These are phyloP conservation scores for Xylophagus ater DNA, from an alignment of 2,888 invertebrate genomes.

Conservation along the genomic window DNA sequence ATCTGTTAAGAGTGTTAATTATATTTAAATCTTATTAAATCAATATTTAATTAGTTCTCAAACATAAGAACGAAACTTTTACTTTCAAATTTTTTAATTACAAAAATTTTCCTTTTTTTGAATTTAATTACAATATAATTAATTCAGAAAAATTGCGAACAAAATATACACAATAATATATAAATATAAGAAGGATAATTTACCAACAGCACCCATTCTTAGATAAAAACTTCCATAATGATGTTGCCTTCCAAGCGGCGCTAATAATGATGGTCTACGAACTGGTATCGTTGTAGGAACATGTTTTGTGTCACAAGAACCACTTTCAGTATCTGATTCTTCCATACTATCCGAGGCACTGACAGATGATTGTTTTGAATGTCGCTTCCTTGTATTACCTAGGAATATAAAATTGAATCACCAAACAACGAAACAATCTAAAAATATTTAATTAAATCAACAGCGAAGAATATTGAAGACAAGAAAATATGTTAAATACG, in stretches of 20 bases:
- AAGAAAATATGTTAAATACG: too few species aligned
- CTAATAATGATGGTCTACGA: conserved; percentile 41
- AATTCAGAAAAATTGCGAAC: too few species aligned
- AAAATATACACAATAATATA: too few species aligned
- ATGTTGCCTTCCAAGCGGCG: conserved; percentile 48
- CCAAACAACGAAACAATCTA: background rate
- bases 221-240: conserved; percentile 89
- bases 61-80: too few species aligned
- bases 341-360: conserved; percentile 49
- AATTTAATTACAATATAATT: too few species aligned
- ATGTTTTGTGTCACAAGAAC: conserved; percentile 28
- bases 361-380: conserved; percentile 16
- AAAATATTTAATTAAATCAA: too few species aligned
- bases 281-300: conserved; percentile 19
- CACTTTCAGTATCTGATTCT: conserved; percentile 42
- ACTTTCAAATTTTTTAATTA: too few species aligned
- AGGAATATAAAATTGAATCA: background rate
- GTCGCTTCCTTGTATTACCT: conserved; percentile 13
- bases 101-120: too few species aligned
- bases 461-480: too few species aligned
- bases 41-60: too few species aligned
- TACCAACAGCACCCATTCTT: conserved; percentile 85
- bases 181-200: conserved; percentile 26
- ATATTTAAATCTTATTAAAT: too few species aligned
- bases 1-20: too few species aligned